Base-by-base conservation (phyloP, 2,888 invertebrate genomes). In the Scaptomyza cyrtandrae region DNA sequence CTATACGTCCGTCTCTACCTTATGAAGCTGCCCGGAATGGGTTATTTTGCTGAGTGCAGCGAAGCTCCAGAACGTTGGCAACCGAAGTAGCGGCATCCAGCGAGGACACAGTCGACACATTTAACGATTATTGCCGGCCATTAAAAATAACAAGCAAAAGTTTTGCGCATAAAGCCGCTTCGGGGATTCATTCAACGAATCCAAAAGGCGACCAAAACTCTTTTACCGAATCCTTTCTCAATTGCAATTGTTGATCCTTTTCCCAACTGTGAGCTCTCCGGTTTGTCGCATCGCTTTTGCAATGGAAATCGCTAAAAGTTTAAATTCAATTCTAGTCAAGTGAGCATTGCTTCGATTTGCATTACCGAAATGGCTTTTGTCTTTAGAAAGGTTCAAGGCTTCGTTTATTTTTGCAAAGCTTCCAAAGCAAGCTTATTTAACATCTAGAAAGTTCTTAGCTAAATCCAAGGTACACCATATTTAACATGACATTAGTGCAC, bases 111-210 rank as follows among this genome's bases (percentile, higher is more conserved):
- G 85, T 86, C 88, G 86, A 85, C 85, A 90, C 90, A 90, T 91
- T 91, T 91, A 91, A 91, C 90, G 91, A 90, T 91, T 91, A 91
- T 91, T 91, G 90, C 85, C 71, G 80, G 45, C 88, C 90, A 91
- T 91, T 91, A 91, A 91, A 91, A 91, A 91, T 91, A 91, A 91
- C 90, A 91, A 91, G 91, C 90, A 90, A 90, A 91, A 91, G 89
- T 91, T 91, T 90, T 91, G 86, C 88, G 86, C 86, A 89, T 89
- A 89, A 89, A 89, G 85, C 87, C 88, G 80, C 87, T 89, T 86
- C 85, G 82, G 90, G 90, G 89, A 90, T 88, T 84, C 88, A 85
- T 88, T 85, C 84, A 67, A 64, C 80, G 80, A 67, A 70, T 75
- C 80, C 75, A 78, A 75, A 41, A 63, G 75, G 77, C 82, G 77